phyloP scores from a whole-genome alignment of 2,113 vertebrate species.

The Gavia stellata region DNA sequence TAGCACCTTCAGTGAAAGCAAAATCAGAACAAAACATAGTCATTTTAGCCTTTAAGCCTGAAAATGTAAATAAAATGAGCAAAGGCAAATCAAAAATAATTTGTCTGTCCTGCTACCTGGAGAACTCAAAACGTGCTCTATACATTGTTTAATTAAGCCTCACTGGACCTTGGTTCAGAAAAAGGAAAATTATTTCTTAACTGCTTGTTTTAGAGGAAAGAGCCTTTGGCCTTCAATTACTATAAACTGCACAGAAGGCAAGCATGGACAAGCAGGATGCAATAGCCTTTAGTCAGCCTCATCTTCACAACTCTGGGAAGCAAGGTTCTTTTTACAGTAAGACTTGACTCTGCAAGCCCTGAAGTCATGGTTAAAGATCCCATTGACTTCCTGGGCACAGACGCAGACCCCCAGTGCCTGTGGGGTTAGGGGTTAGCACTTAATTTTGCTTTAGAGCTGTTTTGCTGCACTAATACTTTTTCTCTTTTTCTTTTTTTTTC shows the following conservation, averaged over 20 bases:
- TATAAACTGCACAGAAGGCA: conserved; percentile 8
- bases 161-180: not conserved
- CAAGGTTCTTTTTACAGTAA: not conserved
- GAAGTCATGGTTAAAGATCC: conserved; percentile 26
- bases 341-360: conserved; percentile 27
- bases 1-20: not conserved
- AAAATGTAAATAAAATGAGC: conserved; percentile 21
- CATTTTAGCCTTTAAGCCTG: not conserved
- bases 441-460: not conserved
- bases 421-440: not conserved
- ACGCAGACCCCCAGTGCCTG: accelerated
- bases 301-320: not conserved
- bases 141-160: conserved; percentile 27
- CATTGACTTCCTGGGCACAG: not conserved
- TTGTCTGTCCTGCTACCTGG: conserved; percentile 10
- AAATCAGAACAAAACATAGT: not conserved
- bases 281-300: conserved; percentile 24
- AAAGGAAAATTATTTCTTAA: conserved; percentile 14
- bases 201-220: not conserved
- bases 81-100: conserved; percentile 47
- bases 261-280: not conserved
- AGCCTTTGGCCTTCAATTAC: conserved; percentile 24
- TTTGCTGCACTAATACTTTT: not conserved
- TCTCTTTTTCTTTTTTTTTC: not conserved
- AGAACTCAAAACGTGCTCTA: not conserved